Conservation (phyloP, 1,140 invertebrate genomes). For the Listronotus bonariensis region DNA sequence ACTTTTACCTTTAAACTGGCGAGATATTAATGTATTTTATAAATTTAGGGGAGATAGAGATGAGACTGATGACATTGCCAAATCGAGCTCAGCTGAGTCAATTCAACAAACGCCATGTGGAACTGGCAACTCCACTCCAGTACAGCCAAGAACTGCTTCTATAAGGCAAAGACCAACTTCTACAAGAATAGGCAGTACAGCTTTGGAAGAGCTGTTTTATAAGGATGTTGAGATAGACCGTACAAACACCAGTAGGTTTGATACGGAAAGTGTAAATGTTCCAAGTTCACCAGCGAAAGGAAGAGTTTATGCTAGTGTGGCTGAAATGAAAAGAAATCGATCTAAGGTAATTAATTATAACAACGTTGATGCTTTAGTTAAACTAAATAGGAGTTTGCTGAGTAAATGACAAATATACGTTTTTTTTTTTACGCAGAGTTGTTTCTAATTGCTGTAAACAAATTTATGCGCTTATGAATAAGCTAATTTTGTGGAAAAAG, state of each 20-base stretch:
- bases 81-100: conserved; percentile 80
- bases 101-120: conserved; percentile 64
- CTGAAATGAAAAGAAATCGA: conserved; percentile 89
- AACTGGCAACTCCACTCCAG: conserved; percentile 60
- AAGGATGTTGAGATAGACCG: conserved; percentile 73
- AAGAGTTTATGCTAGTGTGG: conserved; percentile 89
- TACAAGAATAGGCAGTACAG: conserved; percentile 83
- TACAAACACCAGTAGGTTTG: conserved; percentile 74
- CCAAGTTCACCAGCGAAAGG: conserved; percentile 70
- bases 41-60: conserved; percentile 64
- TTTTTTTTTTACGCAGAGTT: too few relatives aligned
- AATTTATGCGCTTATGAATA: too few relatives aligned
- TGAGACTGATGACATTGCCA: conserved; percentile 71
- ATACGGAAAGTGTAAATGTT: conserved; percentile 55
- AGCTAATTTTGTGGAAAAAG: too few relatives aligned
- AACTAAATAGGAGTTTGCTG: too few relatives aligned
- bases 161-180: conserved; percentile 85
- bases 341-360: conserved; percentile 77
- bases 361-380: too few relatives aligned
- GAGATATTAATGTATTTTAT: neutral
- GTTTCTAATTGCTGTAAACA: too few relatives aligned
- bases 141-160: conserved; percentile 80
- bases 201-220: conserved; percentile 89
- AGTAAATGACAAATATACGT: too few relatives aligned
- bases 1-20: too few relatives aligned